Percentiles rank a stretch among this genome's conserved stretches.
These are phyloP conservation scores for Pararge aegeria DNA, from an alignment of 1,140 invertebrate species.

Conservation along the genomic window DNA sequence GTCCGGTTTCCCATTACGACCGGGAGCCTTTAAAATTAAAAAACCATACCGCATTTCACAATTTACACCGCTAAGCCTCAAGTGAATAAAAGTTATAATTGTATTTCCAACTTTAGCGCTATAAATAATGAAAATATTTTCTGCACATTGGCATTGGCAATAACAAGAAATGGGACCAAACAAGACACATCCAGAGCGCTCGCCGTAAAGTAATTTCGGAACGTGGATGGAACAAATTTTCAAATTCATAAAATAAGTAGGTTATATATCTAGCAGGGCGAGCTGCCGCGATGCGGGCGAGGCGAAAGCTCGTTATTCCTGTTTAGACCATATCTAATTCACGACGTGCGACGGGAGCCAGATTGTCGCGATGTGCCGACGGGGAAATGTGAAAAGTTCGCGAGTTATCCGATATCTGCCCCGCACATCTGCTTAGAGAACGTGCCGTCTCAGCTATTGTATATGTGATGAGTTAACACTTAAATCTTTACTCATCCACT, in stretches of 20 bases:
- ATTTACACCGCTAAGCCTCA: constrained; percentile 2
- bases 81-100: constrained; percentile 8
- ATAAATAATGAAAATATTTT: constrained; percentile 15
- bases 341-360: constrained; percentile 31
- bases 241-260: constrained; percentile 34
- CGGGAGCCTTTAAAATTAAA: background rate
- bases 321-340: constrained; percentile 39
- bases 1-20: background rate
- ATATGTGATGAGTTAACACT: constrained; percentile 26
- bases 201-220: constrained; percentile 26
- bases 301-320: constrained; percentile 35
- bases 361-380: constrained; percentile 31
- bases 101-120: constrained; percentile 3
- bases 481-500: constrained; percentile 6
- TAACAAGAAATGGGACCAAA: constrained; percentile 12
- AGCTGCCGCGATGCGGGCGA: constrained; percentile 9
- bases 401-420: constrained; percentile 41
- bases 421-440: constrained; percentile 38
- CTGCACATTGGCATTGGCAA: constrained; percentile 3
- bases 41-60: background rate
- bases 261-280: constrained; percentile 21
- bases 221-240: constrained; percentile 28
- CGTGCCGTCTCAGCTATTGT: constrained; percentile 33
- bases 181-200: constrained; percentile 3
- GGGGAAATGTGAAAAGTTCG: constrained; percentile 44